Conservation (phyloP, 2,113 vertebrate genomes). For the Zonotrichia leucophrys region DNA sequence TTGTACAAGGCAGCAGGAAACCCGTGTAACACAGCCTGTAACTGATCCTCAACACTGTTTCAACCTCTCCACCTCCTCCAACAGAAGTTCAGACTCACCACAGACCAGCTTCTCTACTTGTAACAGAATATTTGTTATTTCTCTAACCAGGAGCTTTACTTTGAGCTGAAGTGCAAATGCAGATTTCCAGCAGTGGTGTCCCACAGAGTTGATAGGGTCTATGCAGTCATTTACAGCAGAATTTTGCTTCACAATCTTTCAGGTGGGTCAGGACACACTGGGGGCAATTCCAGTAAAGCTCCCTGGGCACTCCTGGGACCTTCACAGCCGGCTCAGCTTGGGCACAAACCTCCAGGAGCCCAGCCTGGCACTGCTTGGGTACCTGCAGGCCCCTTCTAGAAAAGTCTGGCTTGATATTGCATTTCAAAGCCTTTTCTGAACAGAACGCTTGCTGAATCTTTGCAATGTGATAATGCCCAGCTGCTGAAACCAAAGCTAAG, state of each 20-base stretch:
- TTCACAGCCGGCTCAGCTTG: not conserved
- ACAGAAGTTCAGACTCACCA: not conserved
- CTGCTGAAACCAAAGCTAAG: not conserved
- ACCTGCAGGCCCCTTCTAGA: not conserved
- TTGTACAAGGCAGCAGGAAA: not conserved
- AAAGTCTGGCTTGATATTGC: not conserved
- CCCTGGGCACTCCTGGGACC: not conserved
- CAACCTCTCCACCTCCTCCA: not conserved
- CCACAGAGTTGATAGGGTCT: rapidly evolving
- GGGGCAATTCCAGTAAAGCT: not conserved
- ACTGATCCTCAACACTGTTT: not conserved
- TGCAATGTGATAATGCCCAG: not conserved
- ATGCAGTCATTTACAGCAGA: not conserved
- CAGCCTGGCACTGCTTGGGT: not conserved
- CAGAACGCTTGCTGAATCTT: not conserved
- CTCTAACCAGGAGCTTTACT: not conserved
- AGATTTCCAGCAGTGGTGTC: not conserved
- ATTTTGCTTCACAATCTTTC: not conserved
- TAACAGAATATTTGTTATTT: not conserved
- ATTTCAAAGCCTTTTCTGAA: not conserved
- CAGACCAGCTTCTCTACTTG: not conserved
- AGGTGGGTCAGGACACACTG: not conserved
- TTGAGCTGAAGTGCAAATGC: not conserved
- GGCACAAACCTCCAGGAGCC: not conserved
- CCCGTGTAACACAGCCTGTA: rapidly evolving